These are phyloP conservation scores for Vanessa cardui DNA, from an alignment of 2,888 invertebrate genomes.

Conservation along the genomic window DNA sequence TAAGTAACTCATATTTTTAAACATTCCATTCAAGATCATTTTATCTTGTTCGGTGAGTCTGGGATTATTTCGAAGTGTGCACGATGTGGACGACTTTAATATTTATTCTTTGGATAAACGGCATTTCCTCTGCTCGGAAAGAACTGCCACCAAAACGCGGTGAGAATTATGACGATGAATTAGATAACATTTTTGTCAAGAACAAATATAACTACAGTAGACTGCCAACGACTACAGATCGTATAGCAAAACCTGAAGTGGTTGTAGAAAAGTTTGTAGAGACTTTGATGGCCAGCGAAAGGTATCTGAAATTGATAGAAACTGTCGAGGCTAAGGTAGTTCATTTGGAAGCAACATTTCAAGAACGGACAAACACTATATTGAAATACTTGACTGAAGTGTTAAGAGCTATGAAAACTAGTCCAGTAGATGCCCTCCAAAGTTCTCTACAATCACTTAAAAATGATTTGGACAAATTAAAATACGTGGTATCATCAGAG, in stretches of 20 bases:
- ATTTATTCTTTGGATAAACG: slow-evolving; percentile 22
- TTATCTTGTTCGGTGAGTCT: slow-evolving; percentile 23
- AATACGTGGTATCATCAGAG: slow-evolving; percentile 47
- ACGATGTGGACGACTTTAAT: slow-evolving; percentile 27
- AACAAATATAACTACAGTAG: slow-evolving; percentile 27
- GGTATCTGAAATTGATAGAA: slow-evolving; percentile 67
- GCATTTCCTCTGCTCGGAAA: slow-evolving; percentile 20
- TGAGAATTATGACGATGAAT: slow-evolving; percentile 25
- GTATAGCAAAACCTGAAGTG: slow-evolving; percentile 49
- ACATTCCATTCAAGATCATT: slow-evolving; percentile 29
- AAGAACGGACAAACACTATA: slow-evolving; percentile 62
- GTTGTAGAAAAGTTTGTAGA: slow-evolving; percentile 71
- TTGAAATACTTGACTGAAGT: slow-evolving; percentile 65
- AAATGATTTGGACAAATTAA: slow-evolving; percentile 55
- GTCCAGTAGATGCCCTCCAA: slow-evolving; percentile 49
- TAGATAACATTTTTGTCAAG: slow-evolving; percentile 16
- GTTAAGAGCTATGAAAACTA: slow-evolving; percentile 50
- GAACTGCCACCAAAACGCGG: slow-evolving; percentile 10
- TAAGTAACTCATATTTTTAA: slow-evolving; percentile 34
- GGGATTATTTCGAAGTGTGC: slow-evolving; percentile 29
- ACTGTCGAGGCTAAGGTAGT: slow-evolving; percentile 60
- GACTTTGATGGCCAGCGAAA: slow-evolving; percentile 65
- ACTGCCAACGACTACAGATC: slow-evolving; percentile 44
- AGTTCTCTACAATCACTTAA: slow-evolving; percentile 50
- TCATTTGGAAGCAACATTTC: slow-evolving; percentile 60